Evolutionary conservation across 2,888 invertebrate species (phyloP).

Genomic region (Noctua janthina): DNA sequence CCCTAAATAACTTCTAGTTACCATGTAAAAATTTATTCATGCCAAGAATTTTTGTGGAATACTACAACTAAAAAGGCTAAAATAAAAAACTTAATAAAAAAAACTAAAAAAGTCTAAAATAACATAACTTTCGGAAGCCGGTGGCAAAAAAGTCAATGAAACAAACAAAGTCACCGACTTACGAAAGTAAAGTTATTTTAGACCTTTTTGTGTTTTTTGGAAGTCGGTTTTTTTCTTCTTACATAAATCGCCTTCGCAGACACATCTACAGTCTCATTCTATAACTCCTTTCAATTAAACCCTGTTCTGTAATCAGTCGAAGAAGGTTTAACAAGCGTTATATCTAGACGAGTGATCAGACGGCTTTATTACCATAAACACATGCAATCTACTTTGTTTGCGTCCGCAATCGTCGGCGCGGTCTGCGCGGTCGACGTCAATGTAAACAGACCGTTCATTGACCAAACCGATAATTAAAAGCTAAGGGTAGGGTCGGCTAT

Average conservation of each 20-base stretch:
- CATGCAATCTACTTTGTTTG: constrained; percentile 56
- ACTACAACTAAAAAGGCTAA: too few species aligned
- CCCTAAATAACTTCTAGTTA: too few species aligned
- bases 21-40: too few species aligned
- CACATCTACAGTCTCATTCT: neutral
- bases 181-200: too few species aligned
- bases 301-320: constrained; percentile 1
- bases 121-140: too few species aligned
- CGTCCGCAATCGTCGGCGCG: constrained; percentile 40
- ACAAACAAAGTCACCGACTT: too few species aligned
- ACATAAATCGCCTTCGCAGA: neutral
- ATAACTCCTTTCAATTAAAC: constrained; percentile 6
- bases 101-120: too few species aligned
- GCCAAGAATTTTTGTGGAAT: too few species aligned
- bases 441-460: constrained; percentile 63
- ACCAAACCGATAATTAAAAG: constrained; percentile 71
- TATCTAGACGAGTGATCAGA: constrained; percentile 33
- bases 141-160: too few species aligned
- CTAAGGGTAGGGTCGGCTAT: constrained; percentile 63
- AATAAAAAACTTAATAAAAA: too few species aligned
- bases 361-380: constrained; percentile 42
- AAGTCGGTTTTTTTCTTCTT: too few species aligned
- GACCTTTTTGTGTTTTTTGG: too few species aligned
- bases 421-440: constrained; percentile 30
- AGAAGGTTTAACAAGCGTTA: constrained; percentile 23